Evolutionary conservation across 2,797 vertebrate genomes (phyloP).

Genomic region (Telmatherina bonti): DNA sequence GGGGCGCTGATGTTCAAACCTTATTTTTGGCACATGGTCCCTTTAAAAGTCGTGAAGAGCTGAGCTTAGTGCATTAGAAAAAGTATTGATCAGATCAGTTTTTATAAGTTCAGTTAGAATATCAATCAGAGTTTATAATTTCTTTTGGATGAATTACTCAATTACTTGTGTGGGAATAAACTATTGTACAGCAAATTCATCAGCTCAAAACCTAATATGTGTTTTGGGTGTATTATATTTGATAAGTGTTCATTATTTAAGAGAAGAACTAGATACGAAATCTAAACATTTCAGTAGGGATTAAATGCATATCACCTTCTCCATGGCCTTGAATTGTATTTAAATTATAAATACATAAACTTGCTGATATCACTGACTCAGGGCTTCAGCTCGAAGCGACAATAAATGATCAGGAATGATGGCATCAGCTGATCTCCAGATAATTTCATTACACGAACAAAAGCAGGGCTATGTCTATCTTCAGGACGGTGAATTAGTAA

Average conservation of each 20-base stretch:
- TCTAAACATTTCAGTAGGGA: background rate
- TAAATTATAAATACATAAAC: background rate
- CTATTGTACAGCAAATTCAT: background rate
- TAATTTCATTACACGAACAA: background rate
- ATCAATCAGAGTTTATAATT: background rate
- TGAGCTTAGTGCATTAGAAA: background rate
- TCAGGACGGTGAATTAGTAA: background rate
- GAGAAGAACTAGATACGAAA: background rate
- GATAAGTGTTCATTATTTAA: background rate
- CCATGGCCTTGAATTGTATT: background rate
- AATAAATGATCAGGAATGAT: background rate
- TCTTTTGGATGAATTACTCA: background rate
- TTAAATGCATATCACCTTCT: background rate
- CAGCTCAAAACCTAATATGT: background rate
- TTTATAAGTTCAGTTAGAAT: background rate
- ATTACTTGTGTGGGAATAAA: background rate
- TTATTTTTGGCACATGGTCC: background rate
- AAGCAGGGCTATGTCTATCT: background rate
- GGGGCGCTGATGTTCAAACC: background rate
- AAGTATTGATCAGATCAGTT: background rate
- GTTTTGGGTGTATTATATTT: background rate
- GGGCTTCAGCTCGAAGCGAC: background rate
- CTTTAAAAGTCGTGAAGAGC: background rate
- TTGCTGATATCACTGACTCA: constrained; percentile 14
- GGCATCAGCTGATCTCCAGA: constrained; percentile 9